Base-by-base conservation (phyloP, 2,113 vertebrate species). In the Actenoides hombroni region DNA sequence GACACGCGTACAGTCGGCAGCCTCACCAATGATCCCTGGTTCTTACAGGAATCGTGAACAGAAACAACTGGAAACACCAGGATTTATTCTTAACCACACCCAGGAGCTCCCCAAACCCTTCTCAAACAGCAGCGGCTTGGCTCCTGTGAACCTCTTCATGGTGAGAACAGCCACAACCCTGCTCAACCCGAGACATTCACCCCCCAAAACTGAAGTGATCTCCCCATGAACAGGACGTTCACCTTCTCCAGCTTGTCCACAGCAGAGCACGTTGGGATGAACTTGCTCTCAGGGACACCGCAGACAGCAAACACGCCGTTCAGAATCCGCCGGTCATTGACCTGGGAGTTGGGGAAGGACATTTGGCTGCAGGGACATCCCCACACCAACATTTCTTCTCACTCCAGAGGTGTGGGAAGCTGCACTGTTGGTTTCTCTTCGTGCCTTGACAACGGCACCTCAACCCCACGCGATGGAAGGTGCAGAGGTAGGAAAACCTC, bases 231-330 rank as follows among this genome's bases (percentile, higher is more conserved):
- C 44, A 16, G n/a, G 49, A 11, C 0, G 1, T 75, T 29, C 92
- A 99, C 99, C 99, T 99, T 99, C 96, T 99, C 99, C 95, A 99
- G 97, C 96, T 99, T 99, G 95, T 99, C 99, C 94, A 99, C 97
- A 0, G 98, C 98, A 11, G 98, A 98, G 92, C 99, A 99, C 31
- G 98, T 97, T 7, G 98, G 94, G n/a, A 98, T 96, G 94, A 99
- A 99, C 94, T 99, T 99, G 95, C 97, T 98, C 9, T 99, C 98
- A 13, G 99, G 99, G 87, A 99, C 97, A 2, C 99, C 99, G 11
- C 99, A 99, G 56, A 98, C 94, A 0, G 98, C 98, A 94, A 99
- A 99, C 95, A 99, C 98, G 1, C 99, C 99, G 2, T 99, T 98
- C n/a, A 99, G 96, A 96, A 99, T 98, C 57, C 98, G 98, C 51